Conservation (phyloP, 2,888 invertebrate species). For the Cactoblastis cactorum region DNA sequence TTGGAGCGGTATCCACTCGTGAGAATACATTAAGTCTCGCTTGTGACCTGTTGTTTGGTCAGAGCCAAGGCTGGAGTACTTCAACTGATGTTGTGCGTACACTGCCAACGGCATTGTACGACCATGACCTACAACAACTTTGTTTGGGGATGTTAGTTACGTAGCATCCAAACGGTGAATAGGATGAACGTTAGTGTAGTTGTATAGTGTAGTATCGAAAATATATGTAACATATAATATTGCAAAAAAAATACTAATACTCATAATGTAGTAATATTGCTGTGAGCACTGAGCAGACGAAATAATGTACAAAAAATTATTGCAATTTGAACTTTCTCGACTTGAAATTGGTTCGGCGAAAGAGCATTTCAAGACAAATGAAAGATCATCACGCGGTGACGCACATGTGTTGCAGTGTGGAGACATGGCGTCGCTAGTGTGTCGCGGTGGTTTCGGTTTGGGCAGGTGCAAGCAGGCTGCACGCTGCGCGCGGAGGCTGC, state of each 20-base stretch:
- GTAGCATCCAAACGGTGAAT: not conserved
- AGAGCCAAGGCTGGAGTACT: constrained; percentile 19
- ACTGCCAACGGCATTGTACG: constrained; percentile 18
- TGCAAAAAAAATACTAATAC: not conserved
- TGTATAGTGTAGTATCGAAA: not conserved
- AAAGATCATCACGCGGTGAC: not conserved
- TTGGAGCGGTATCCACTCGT: constrained; percentile 3
- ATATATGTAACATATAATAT: not conserved
- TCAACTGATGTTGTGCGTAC: constrained; percentile 16
- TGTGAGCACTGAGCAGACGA: not conserved
- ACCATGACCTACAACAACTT: constrained; percentile 9
- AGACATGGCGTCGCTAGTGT: constrained; percentile 50
- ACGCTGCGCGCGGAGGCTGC: constrained; percentile 70
- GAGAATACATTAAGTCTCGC: constrained; percentile 11
- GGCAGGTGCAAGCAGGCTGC: constrained; percentile 74
- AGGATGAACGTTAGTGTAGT: not conserved
- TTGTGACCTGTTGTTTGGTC: constrained; percentile 14
- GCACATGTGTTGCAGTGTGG: constrained; percentile 22
- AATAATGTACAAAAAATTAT: not conserved
- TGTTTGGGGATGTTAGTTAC: constrained; percentile 6
- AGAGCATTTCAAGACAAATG: constrained; percentile 4
- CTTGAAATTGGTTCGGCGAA: not conserved
- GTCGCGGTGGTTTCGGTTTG: constrained; percentile 55
- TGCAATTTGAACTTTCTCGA: not conserved
- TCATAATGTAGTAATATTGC: not conserved